Evolutionary conservation across 2,888 invertebrate species (phyloP).

Genomic region (Monoplex corrugatus): DNA sequence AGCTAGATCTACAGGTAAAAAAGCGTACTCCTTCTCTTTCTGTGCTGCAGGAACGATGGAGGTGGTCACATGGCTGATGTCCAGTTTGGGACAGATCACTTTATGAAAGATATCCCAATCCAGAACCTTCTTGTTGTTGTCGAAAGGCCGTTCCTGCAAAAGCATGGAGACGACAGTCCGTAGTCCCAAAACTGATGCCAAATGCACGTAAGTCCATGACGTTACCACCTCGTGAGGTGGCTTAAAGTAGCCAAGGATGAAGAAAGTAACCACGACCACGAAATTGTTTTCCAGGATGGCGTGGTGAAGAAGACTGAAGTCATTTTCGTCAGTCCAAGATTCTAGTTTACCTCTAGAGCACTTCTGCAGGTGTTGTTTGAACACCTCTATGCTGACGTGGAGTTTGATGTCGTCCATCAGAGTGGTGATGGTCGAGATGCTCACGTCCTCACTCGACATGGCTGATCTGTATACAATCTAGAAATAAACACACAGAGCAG

Average conservation of each 20-base stretch:
- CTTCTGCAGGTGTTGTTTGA: conserved; percentile 59
- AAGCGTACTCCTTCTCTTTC: conserved; percentile 26
- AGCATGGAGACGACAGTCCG: conserved; percentile 67
- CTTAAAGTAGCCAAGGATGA: conserved; percentile 70
- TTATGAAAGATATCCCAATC: conserved; percentile 50
- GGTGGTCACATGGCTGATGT: conserved; percentile 20
- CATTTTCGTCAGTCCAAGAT: conserved; percentile 65
- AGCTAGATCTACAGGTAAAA: conserved; percentile 73
- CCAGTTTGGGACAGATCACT: conserved; percentile 44
- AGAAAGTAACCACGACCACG: conserved; percentile 69
- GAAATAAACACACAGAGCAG: no score
- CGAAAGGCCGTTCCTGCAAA: conserved; percentile 69
- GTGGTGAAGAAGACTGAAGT: conserved; percentile 74
- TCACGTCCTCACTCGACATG: conserved; percentile 30
- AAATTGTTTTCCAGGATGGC: conserved; percentile 72
- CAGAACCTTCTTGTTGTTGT: conserved; percentile 58
- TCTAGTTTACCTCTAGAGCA: conserved; percentile 56
- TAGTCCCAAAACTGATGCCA: conserved; percentile 72
- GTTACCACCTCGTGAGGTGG: conserved; percentile 66
- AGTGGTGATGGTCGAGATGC: not conserved
- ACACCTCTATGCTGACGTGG: conserved; percentile 55
- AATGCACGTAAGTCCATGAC: conserved; percentile 72
- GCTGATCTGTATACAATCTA: no score
- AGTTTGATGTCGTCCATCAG: conserved; percentile 48
- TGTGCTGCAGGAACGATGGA: conserved; percentile 19